Evolutionary conservation across 2,113 vertebrate genomes (phyloP), one percentile per base, ranked within the genome.

Genomic region (Notothenia coriiceps): DNA sequence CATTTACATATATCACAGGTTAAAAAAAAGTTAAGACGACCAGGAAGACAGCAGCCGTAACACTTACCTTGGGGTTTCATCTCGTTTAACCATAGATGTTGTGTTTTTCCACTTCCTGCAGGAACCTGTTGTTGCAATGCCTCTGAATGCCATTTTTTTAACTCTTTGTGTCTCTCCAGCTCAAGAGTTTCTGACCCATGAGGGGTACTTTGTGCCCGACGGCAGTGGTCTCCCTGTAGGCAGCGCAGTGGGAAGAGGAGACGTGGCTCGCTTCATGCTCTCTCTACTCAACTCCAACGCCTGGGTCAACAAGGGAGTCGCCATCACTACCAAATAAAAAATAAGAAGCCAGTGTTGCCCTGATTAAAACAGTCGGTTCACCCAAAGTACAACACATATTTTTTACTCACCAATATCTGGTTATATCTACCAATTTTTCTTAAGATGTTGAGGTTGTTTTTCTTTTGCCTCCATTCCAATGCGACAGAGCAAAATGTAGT

Each of bases 231-330:
- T 79, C 40, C 90, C 94, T 7, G 20, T 68, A 18, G 88, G 90
- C 18, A 87, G 76, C 17, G 3, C 72, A 2, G 86, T 94, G 55
- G 89, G 81, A 6, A 73, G 92, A 89, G 93, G 87, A 47, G 91
- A 95, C 13, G 94, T 95, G 52, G 92, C 93, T 61, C 89, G 91
- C 70, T 95, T 95, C 75, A 95, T 93, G 93, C 85, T 95, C 15
- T 94, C 93, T 60, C 86, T 93, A 5, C 90, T 96, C 72, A 91
- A 81, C 84, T 91, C 70, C 79, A 92, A 94, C 7, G 73, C 92
- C 66, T 94, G 95, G 94, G 66, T 92, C 65, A 94, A 94, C 84
- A 94, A 92, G 77, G 91, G 89, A 35, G 94, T 88, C 12, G 93
- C 94, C 66, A 89, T 96, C 22, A 86, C 77, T 10, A 95, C 92